Percentiles rank a stretch among this genome's conserved stretches.
Conservation (phyloP, 2,113 vertebrate species). For the Alouatta palliata region DNA sequence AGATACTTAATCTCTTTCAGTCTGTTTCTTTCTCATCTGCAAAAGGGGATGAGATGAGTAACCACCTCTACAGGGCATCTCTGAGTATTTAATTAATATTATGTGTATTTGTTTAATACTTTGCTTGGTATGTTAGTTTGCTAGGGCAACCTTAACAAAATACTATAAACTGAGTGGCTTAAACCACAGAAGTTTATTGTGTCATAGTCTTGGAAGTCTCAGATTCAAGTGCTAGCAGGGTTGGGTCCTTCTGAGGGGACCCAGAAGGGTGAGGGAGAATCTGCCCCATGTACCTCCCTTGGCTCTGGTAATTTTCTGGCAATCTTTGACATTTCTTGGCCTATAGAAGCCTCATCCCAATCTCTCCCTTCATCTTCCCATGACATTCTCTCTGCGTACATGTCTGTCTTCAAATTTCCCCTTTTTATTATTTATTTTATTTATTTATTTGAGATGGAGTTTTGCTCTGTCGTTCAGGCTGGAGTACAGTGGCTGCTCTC, state of each 20-base stretch:
- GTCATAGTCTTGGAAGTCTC: no score
- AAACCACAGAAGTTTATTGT: no score
- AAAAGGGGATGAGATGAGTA: background rate
- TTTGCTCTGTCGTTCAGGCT: no score
- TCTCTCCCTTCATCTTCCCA: fast-evolving
- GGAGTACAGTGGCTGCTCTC: no score
- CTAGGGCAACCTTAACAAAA: fast-evolving
- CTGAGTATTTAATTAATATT: no score
- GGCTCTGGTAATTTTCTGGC: background rate
- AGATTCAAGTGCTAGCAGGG: background rate
- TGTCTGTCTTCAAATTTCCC: background rate
- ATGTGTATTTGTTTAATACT: background rate
- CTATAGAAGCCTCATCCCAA: fast-evolving
- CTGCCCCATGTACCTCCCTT: fast-evolving
- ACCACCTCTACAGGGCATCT: background rate
- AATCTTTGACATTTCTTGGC: background rate
- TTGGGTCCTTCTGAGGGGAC: background rate
- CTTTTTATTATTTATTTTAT: no score
- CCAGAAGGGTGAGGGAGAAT: background rate
- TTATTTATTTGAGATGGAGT: no score
- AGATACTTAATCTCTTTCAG: background rate
- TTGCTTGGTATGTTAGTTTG: background rate
- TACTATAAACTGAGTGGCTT: background rate
- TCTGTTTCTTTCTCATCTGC: background rate
- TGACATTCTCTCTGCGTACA: no score